Base-by-base conservation (phyloP, 2,888 invertebrate species). In the Cynaeus angustus region DNA sequence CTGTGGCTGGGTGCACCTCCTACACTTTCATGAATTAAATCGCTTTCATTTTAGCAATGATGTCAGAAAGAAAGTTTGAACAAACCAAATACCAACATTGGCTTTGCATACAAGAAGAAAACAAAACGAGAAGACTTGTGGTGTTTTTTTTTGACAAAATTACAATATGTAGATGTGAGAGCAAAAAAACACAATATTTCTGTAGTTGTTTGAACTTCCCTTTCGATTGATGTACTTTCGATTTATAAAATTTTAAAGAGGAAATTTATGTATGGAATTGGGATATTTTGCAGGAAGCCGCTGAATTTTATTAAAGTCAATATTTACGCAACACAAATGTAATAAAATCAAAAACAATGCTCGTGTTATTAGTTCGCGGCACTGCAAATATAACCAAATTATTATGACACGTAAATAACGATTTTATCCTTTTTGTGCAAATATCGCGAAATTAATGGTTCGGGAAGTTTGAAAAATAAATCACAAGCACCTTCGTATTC, bases 401-500 rank as follows among this genome's bases (percentile, higher is more conserved):
- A 21, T 21, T 21, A 21, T 21, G 21, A 21, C 21, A 4, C 21
- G 21, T 21, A 21, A 21, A 21, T 21, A 21, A 21, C 21, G 21
- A 21, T 21, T 21, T 33, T 33, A 7, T 33, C 33, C 33, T 7
- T 9, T 4, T 33, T 7, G 46, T 38, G 48, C 61, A 67, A 68
- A 21, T 21, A n/a, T 21, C 21, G 21, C 21, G 21, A 71, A 71
- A 21, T 68, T 68, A 71, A 71, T 71, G 71, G 62, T 56, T 46
- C 28, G 58, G 46, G 61, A 62, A 67, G 41, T 48, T 62, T 16
- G 12, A 7, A 28, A 45, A 66, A 67, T 70, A 70, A 67, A 70
- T 70, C 67, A 66, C 46, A 58, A 55, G 33, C 71, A 71, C 71
- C 55, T 68, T 71, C 46, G 28, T 16, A 3, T 70, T 70, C 70